Conservation (phyloP, 2,797 vertebrate genomes). For the Anguilla obscura region DNA sequence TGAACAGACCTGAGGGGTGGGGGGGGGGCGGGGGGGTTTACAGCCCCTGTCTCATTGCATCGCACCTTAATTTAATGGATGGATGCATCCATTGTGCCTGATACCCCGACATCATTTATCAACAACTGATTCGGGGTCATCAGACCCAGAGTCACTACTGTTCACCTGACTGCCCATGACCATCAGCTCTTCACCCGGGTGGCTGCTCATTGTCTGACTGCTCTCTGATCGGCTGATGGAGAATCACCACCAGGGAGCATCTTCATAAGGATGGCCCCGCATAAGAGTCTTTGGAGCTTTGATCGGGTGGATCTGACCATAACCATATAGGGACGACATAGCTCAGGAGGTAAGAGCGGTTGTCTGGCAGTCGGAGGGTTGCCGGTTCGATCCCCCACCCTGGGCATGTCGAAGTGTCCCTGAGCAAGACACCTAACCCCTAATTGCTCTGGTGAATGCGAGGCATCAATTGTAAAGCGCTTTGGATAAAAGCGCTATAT, state of each 20-base stretch:
- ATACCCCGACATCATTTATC: neutral
- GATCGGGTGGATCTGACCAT: neutral
- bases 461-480: no score
- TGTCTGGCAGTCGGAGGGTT: no score
- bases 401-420: no score
- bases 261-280: neutral
- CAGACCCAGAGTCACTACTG: neutral
- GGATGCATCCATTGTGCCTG: neutral
- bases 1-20: neutral
- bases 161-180: neutral
- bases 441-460: no score
- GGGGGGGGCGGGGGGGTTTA: neutral
- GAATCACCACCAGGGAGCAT: neutral
- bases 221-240: neutral
- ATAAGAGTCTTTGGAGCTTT: neutral
- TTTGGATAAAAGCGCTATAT: no score
- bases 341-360: no score
- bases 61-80: neutral
- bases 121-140: neutral
- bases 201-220: neutral
- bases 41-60: neutral
- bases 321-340: no score
- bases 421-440: no score
- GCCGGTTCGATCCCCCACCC: no score
- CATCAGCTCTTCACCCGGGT: neutral